Base-by-base conservation (phyloP, 1,140 invertebrate species). In the Calycopis cecrops region DNA sequence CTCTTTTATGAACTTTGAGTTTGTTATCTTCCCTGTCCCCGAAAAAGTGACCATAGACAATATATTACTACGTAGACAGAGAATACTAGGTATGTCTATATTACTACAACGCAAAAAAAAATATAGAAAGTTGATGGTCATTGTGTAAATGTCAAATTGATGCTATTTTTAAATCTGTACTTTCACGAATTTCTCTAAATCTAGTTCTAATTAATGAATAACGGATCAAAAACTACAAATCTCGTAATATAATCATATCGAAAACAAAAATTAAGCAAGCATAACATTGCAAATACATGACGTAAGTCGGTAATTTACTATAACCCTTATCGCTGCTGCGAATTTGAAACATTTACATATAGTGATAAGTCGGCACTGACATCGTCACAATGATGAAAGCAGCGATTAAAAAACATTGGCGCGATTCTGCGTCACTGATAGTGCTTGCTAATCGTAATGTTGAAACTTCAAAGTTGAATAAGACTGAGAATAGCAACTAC, bases 81-180 rank as follows among this genome's bases (percentile, higher is more conserved):
- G 9, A 35, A 34, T 12, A 35, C 34, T 34, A 3, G n/a, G 4
- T 12, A 12, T 7, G 37, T 40, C 14, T 42, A 8, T 12, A 42
- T 1, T 16, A 3, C 9, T n/a, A 9, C 40, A 16, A 12, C 21
- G 7, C 16, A 12, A 38, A 28, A 52, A 52, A 12, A 18, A 28
- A 28, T 28, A 28, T 38, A 52, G 35, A 40, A 38, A 38, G 18
- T 28, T 53, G 12, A 53, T 47, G 28, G 37, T 34, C 40, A 33
- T 40, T 62, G 37, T 53, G 62, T 69, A 58, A 71, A 69, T 70
- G 71, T 73, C 71, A 73, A 73, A 65, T 75, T 66, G 67, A 69
- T 75, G 69, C 73, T 82, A 85, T 80, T 80, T 85, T 79, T 81
- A 71, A 77, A 82, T 69, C 67, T 75, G 65, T 73, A 73, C 68